A percentile compares a stretch with the other conserved stretches of the same genome.
Evolutionary conservation across 1,140 invertebrate genomes (phyloP).

Genomic region (Papilio aristodemus): DNA sequence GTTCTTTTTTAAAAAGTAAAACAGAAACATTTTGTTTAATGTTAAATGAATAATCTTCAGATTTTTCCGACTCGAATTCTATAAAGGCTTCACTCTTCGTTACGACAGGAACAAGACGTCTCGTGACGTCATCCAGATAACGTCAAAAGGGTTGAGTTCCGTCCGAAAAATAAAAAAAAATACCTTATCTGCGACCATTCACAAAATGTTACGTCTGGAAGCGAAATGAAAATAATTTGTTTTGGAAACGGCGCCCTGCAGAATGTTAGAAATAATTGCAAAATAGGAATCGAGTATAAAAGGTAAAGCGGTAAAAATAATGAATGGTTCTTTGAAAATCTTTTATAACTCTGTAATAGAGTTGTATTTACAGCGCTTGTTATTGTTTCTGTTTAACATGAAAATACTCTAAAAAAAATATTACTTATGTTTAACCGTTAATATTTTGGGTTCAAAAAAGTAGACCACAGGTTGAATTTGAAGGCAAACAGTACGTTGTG

Average conservation of each 20-base stretch:
- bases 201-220: conserved; percentile 36
- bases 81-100: conserved; percentile 37
- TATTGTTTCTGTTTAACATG: neutral
- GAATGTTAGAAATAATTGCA: conserved; percentile 15
- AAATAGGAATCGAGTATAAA: neutral
- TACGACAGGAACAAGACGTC: conserved; percentile 50
- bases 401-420: neutral
- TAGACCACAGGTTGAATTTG: neutral
- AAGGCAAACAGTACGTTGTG: too few species aligned
- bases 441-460: neutral
- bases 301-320: neutral
- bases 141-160: conserved; percentile 65
- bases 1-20: conserved; percentile 28
- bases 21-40: conserved; percentile 33
- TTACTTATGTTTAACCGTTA: neutral
- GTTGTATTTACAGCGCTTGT: too few species aligned
- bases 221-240: conserved; percentile 28
- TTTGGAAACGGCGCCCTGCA: neutral
- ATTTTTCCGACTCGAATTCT: conserved; percentile 33
- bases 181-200: conserved; percentile 49
- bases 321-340: neutral
- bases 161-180: conserved; percentile 55
- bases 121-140: conserved; percentile 64
- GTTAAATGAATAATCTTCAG: conserved; percentile 40
- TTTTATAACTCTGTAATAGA: neutral